A percentile compares a stretch with the other conserved stretches of the same genome.
phyloP scores from a whole-genome alignment of 1,140 invertebrate species.

The Lysiphlebus fabarum region DNA sequence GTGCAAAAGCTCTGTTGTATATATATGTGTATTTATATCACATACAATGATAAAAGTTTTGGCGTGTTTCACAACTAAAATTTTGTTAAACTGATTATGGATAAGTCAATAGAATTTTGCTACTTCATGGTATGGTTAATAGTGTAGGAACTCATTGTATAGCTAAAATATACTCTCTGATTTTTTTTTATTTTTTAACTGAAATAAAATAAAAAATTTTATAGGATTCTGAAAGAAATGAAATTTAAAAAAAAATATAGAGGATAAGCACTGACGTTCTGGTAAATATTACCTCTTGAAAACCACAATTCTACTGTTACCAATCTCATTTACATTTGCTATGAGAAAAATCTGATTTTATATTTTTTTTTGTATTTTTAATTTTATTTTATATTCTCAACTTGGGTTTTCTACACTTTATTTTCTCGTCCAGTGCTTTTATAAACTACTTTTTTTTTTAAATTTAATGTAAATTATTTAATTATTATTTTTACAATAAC shows the following conservation, averaged over 20 bases:
- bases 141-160: too few species aligned
- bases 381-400: background rate
- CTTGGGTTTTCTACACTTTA: too few species aligned
- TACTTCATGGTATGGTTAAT: slow-evolving; percentile 15
- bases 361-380: background rate
- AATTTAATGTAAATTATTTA: too few species aligned
- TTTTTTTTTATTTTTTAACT: too few species aligned
- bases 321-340: slow-evolving; percentile 24
- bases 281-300: slow-evolving; percentile 35
- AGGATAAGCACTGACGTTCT: background rate
- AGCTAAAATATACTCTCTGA: too few species aligned
- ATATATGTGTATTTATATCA: slow-evolving; percentile 5
- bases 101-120: slow-evolving; percentile 23
- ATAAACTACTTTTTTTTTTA: too few species aligned
- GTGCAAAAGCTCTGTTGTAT: too few species aligned
- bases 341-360: slow-evolving; percentile 6
- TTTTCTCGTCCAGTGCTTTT: too few species aligned
- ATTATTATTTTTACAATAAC: too few species aligned
- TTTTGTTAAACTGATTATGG: slow-evolving; percentile 27
- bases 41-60: background rate
- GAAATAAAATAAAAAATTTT: too few species aligned
- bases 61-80: slow-evolving; percentile 17
- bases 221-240: too few species aligned
- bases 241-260: too few species aligned
- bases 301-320: slow-evolving; percentile 20